These are phyloP conservation scores for Regulus satrapa DNA, from an alignment of 2,113 vertebrate species.

Conservation along the genomic window DNA sequence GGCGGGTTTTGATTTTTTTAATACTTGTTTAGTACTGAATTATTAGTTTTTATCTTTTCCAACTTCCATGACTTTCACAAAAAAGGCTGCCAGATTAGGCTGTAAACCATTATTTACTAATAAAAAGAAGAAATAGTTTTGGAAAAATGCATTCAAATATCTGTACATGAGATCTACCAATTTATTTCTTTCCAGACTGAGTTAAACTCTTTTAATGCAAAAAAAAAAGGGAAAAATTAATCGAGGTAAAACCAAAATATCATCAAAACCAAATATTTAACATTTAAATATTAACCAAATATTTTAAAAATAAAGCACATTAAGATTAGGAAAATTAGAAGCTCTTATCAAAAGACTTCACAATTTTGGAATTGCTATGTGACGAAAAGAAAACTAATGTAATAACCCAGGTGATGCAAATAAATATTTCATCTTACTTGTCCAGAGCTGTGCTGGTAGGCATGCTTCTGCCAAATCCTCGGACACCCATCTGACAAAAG, in stretches of 20 bases:
- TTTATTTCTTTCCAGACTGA: background rate
- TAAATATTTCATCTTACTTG: constrained; percentile 76
- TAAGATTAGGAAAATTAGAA: background rate
- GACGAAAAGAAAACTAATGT: background rate
- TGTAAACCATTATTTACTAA: background rate
- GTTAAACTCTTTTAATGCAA: background rate
- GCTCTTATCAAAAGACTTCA: background rate
- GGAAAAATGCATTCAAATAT: background rate
- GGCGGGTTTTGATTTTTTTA: accelerated
- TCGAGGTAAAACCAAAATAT: background rate
- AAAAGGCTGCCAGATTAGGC: background rate
- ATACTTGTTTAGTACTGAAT: background rate
- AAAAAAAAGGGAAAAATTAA: background rate
- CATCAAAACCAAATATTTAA: accelerated
- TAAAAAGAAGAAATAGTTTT: background rate
- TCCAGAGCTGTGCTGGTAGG: constrained; percentile 93
- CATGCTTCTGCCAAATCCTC: constrained; percentile 94
- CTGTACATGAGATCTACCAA: background rate
- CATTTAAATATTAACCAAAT: too few relatives aligned
- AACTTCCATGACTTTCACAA: background rate
- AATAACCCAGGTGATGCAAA: background rate
- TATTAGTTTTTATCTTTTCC: background rate
- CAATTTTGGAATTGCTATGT: background rate
- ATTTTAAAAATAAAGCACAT: background rate
- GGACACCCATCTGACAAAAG: constrained; percentile 88